Percentiles rank a stretch among this genome's conserved stretches.
Conservation (phyloP, 2,113 vertebrate species). For the Vidua macroura region DNA sequence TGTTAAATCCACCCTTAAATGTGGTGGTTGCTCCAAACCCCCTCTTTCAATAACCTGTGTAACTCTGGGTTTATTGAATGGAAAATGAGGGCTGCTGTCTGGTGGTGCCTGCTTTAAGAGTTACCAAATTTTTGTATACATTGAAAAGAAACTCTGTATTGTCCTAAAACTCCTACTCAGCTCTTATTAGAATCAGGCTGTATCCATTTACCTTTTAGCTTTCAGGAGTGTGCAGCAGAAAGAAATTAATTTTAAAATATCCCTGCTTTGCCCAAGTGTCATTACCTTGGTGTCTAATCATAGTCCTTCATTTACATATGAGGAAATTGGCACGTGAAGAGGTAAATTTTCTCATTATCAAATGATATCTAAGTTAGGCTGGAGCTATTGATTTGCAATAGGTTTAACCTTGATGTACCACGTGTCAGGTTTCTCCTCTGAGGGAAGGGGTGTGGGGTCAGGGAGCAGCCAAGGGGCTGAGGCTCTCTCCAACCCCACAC, state of each 20-base stretch:
- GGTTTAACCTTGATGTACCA: constrained; percentile 14
- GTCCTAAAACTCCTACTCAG: neutral
- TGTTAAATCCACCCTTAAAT: neutral
- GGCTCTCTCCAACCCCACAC: neutral
- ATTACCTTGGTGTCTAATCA: constrained; percentile 52
- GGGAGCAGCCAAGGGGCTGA: neutral
- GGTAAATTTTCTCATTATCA: constrained; percentile 49
- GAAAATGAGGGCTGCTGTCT: neutral
- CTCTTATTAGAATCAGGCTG: neutral
- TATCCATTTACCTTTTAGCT: neutral
- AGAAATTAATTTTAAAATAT: constrained; percentile 30
- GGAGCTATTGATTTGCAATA: constrained; percentile 7
- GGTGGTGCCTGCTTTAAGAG: neutral
- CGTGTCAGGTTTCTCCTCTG: neutral
- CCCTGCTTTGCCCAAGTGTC: constrained; percentile 36
- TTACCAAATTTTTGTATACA: neutral
- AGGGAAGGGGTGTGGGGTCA: neutral
- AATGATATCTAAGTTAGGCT: neutral
- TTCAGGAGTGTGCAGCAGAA: constrained; percentile 25
- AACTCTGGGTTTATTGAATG: neutral
- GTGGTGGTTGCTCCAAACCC: neutral
- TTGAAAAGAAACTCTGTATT: neutral
- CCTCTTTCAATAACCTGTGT: neutral
- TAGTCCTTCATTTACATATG: constrained; percentile 53
- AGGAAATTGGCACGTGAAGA: constrained; percentile 46